These are phyloP conservation scores for Myxocyprinus asiaticus DNA, from an alignment of 2,113 vertebrate genomes.

Conservation along the genomic window DNA sequence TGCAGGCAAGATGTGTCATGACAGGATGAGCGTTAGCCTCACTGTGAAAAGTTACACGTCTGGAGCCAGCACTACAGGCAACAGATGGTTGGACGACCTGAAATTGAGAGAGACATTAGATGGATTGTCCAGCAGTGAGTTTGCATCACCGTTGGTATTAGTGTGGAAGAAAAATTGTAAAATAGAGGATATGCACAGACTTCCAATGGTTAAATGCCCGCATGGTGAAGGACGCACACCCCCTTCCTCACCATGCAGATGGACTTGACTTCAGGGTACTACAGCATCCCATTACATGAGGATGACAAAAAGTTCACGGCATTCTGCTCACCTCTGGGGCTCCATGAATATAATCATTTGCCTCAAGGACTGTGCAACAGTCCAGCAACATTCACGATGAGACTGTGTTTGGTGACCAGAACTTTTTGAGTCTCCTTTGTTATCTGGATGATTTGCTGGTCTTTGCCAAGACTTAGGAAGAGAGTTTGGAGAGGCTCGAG, in stretches of 20 bases:
- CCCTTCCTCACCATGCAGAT: constrained; percentile 30
- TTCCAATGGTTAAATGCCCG: constrained; percentile 37
- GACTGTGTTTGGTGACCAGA: constrained; percentile 43
- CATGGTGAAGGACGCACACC: constrained; percentile 31
- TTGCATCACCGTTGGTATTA: constrained; percentile 27
- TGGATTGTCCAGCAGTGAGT: constrained; percentile 46
- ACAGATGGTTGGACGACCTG: constrained; percentile 13
- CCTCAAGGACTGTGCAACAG: constrained; percentile 7
- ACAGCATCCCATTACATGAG: constrained; percentile 36
- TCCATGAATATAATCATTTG: background rate
- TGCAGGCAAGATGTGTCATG: background rate
- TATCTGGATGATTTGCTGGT: constrained; percentile 45
- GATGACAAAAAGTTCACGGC: constrained; percentile 33
- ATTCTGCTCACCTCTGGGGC: constrained; percentile 28
- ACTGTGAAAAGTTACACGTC: background rate
- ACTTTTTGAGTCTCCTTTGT: constrained; percentile 42
- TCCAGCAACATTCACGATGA: constrained; percentile 37
- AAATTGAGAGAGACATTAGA: constrained; percentile 33
- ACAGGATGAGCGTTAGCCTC: background rate
- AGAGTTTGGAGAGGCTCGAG: constrained; percentile 6
- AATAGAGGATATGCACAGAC: constrained; percentile 29
- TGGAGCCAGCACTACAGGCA: background rate
- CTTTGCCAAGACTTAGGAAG: constrained; percentile 25
- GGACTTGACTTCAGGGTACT: constrained; percentile 38
- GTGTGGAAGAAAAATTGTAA: constrained; percentile 36